Evolutionary conservation across 1,140 invertebrate species (phyloP).

Genomic region (Drosophila carrolli): DNA sequence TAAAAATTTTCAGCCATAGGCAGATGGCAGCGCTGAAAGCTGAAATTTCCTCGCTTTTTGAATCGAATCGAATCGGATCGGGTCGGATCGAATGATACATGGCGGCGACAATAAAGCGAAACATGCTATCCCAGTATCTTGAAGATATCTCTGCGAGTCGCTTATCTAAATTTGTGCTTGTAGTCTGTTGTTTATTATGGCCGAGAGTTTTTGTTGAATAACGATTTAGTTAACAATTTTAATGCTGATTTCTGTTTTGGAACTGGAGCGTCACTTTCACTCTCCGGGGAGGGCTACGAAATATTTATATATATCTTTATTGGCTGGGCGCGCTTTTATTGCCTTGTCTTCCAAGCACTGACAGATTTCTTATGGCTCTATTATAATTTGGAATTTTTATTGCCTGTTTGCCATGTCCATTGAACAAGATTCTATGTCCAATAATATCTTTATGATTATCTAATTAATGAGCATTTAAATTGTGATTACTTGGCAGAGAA

Average conservation of each 20-base stretch:
- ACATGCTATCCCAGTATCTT: constrained; percentile 32
- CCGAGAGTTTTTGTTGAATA: constrained; percentile 48
- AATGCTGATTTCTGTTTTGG: constrained; percentile 47
- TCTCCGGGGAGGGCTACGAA: constrained; percentile 7
- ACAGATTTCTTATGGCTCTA: constrained; percentile 63
- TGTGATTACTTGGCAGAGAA: constrained; percentile 20
- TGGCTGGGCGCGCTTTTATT: constrained; percentile 39
- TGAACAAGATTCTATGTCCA: constrained; percentile 21
- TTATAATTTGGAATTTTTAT: constrained; percentile 50
- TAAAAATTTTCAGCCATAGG: constrained; percentile 65
- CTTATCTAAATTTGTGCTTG: constrained; percentile 44
- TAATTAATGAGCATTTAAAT: constrained; percentile 69
- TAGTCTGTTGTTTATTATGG: constrained; percentile 51
- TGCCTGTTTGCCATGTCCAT: constrained; percentile 21
- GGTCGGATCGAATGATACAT: constrained; percentile 57
- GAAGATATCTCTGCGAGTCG: constrained; percentile 12
- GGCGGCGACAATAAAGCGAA: constrained; percentile 74
- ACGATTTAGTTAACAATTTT: constrained; percentile 64
- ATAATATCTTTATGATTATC: constrained; percentile 63
- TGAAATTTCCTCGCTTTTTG: constrained; percentile 41
- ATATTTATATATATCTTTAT: constrained; percentile 57
- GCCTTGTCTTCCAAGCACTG: constrained; percentile 33
- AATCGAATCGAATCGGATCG: constrained; percentile 25
- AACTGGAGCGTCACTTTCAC: constrained; percentile 65
- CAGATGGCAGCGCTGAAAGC: constrained; percentile 72